phyloP scores from a whole-genome alignment of 2,888 invertebrate genomes.

The Machimus rusticus region DNA sequence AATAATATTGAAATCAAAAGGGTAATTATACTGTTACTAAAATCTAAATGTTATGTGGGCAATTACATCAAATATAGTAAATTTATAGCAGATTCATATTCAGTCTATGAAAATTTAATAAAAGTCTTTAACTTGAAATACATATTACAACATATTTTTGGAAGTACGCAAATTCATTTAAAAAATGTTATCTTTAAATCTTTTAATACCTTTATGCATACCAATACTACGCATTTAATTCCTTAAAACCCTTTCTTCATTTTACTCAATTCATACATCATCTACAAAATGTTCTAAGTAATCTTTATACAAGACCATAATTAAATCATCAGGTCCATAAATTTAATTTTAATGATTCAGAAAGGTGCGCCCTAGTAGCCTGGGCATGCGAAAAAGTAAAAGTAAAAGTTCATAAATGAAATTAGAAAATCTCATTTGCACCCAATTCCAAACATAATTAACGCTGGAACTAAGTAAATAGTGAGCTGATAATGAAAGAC shows the following conservation, averaged over 20 bases:
- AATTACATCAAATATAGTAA: no score
- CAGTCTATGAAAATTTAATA: no score
- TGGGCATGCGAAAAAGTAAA: neutral
- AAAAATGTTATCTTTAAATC: no score
- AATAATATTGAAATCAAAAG: no score
- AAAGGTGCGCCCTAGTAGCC: neutral
- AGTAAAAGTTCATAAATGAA: slow-evolving; percentile 1
- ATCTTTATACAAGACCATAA: neutral
- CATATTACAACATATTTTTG: no score
- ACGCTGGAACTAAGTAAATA: slow-evolving; percentile 18
- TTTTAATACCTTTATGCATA: no score
- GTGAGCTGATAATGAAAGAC: slow-evolving; percentile 28
- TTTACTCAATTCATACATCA: neutral
- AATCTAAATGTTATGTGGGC: no score
- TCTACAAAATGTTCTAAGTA: neutral
- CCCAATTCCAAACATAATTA: slow-evolving; percentile 33
- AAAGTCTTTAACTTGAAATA: no score
- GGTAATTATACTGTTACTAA: no score
- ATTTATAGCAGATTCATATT: no score
- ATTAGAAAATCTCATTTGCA: slow-evolving; percentile 33
- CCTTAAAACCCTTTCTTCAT: neutral
- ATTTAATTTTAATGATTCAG: neutral
- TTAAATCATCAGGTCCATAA: neutral
- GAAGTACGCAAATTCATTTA: no score
- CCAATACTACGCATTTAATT: no score